A percentile compares a stretch with the other conserved stretches of the same genome.
Conservation (phyloP, 2,797 vertebrate species). For the Gadopsis bispinosus region DNA sequence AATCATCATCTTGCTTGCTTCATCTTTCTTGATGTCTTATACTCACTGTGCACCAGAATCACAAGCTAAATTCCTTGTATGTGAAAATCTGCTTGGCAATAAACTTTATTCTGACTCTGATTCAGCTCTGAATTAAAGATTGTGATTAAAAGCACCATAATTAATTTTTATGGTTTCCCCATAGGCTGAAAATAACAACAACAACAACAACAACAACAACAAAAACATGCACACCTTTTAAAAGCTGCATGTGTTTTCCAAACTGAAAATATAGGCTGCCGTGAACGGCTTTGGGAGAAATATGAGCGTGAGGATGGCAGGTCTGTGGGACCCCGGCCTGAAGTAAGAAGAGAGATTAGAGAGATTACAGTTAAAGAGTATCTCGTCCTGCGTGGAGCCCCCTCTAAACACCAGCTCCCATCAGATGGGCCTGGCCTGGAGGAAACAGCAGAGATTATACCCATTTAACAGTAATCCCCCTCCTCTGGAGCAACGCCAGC, state of each 20-base stretch:
- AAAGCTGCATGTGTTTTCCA: constrained; percentile 7
- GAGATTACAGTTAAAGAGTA: constrained; percentile 80
- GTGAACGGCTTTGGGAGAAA: constrained; percentile 17
- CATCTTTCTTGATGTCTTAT: too few species aligned
- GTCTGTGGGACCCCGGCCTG: constrained; percentile 74
- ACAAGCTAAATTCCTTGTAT: too few species aligned
- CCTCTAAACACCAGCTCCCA: constrained; percentile 79
- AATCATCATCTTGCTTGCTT: not conserved
- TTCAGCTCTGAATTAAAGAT: constrained; percentile 2
- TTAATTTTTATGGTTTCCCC: constrained; percentile 16
- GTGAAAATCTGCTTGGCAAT: too few species aligned
- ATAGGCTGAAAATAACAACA: not conserved
- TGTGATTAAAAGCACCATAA: not conserved
- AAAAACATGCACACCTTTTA: not conserved
- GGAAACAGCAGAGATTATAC: constrained; percentile 85
- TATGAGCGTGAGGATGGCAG: constrained; percentile 30
- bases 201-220: too few species aligned
- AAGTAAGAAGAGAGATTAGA: constrained; percentile 75
- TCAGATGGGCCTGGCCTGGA: constrained; percentile 71
- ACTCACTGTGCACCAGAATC: too few species aligned
- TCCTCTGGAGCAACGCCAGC: constrained; percentile 74
- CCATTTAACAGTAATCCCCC: constrained; percentile 82
- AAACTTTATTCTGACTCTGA: too few species aligned
- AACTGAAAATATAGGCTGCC: constrained; percentile 42
- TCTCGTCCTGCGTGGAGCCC: constrained; percentile 74